phyloP scores from a whole-genome alignment of 2,797 vertebrate genomes.

The Acropternis orthonyx region DNA sequence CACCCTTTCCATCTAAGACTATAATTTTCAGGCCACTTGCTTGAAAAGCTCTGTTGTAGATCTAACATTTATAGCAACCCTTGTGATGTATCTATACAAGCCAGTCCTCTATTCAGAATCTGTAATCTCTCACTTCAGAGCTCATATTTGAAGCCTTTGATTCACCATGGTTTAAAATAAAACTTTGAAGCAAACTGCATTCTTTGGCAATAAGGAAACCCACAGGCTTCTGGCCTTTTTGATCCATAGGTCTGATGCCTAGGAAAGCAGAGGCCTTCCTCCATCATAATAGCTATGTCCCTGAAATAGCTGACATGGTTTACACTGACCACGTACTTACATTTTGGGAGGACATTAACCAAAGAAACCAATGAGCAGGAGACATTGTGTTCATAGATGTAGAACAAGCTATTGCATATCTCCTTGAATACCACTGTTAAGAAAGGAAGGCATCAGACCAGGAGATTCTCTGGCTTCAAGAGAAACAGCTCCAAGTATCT shows the following conservation, averaged over 20 bases:
- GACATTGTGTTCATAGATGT: background rate
- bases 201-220: background rate
- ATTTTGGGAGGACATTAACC: background rate
- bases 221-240: background rate
- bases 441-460: background rate
- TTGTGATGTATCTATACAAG: background rate
- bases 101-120: background rate
- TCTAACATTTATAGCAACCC: background rate
- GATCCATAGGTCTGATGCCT: background rate
- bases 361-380: background rate
- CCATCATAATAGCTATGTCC: background rate
- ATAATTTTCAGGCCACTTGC: background rate
- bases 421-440: background rate
- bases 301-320: background rate
- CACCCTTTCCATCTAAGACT: background rate
- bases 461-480: background rate
- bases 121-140: constrained; percentile 8
- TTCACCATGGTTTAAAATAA: constrained; percentile 7
- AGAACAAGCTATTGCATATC: background rate
- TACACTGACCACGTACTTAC: background rate
- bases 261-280: background rate
- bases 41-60: background rate
- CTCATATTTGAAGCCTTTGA: background rate
- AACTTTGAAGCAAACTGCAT: background rate
- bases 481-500: background rate